Percentiles rank a stretch among this genome's conserved stretches.
Conservation (phyloP, 2,888 invertebrate species). For the Ennomos erosarius region DNA sequence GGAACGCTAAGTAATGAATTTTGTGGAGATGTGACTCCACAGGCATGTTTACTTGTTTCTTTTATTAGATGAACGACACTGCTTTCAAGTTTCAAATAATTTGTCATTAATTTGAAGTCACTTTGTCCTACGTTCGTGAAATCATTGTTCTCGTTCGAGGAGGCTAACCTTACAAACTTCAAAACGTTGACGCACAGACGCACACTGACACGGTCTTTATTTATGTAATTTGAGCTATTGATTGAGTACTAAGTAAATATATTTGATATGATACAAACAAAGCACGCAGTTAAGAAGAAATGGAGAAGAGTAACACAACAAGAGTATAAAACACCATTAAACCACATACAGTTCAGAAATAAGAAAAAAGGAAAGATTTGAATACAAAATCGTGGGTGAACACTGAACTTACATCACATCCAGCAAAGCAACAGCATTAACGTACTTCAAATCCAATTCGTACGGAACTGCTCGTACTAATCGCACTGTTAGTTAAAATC, state of each 20-base stretch:
- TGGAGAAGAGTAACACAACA: slow-evolving; percentile 4
- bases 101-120: neutral
- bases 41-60: slow-evolving; percentile 4
- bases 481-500: slow-evolving; percentile 18
- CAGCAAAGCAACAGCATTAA: slow-evolving; percentile 30
- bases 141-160: neutral
- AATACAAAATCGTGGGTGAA: slow-evolving; percentile 10
- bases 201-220: slow-evolving; percentile 2
- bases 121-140: neutral
- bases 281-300: neutral
- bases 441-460: slow-evolving; percentile 27
- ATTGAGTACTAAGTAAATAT: slow-evolving; percentile 12
- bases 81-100: neutral
- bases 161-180: neutral
- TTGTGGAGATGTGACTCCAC: slow-evolving; percentile 18
- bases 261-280: slow-evolving; percentile 8
- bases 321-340: neutral
- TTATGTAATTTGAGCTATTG: slow-evolving; percentile 25
- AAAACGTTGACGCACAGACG: neutral
- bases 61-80: slow-evolving; percentile 2
- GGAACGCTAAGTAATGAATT: slow-evolving; percentile 36
- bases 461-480: slow-evolving; percentile 9
- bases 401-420: slow-evolving; percentile 46
- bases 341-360: too few species aligned
- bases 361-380: too few species aligned